Base-by-base conservation (phyloP, 2,888 invertebrate species). In the Diloba caeruleocephala region DNA sequence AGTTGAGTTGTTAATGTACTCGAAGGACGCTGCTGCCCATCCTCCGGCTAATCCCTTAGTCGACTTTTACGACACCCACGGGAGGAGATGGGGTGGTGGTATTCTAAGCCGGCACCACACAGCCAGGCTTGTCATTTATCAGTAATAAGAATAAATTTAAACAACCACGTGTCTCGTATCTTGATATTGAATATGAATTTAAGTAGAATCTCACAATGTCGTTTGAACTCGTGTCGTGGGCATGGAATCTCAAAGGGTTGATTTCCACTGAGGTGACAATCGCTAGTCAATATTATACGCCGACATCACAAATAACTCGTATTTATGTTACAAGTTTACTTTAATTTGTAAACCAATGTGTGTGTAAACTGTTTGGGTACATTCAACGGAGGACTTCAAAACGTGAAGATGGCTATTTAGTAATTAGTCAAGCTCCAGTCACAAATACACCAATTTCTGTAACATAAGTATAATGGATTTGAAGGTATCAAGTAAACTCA, bases 271-370 rank as follows among this genome's bases (percentile, higher is more conserved):
- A 85, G 70, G 79, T 85, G 90, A 85, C 90, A 79, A 80, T 78
- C 83, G 87, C 92, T 92, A 92, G 92, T 92, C 92, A 90, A 81
- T 78, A 78, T 79, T 66, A 70, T 84, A 82, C 87, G 90, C 89
- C 90, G 79, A 62, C 92, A 90, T 90, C 91, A 90, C 91, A 89
- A 79, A 48, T 43, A 49, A 52, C 43, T 60, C 57, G 38, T 57
- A 52, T 45, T 41, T 61, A 61, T 45, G 43, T 58, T 60, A 56
- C 45, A 52, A 29, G 38, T 38, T 56, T 66, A 44, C 51, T 58
- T 49, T 41, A 36, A 34, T 48, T 43, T 52, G 38, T 54, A 43
- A 51, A 36, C 1, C 4, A 39, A 32, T 32, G 64, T 46, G 51
- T 41, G 71, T 53, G 66, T 63, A 52, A 25, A 45, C 33, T 56